Percentiles rank a stretch among this genome's conserved stretches.
phyloP scores from a whole-genome alignment of 2,888 invertebrate species.

The Adela reaumurella region DNA sequence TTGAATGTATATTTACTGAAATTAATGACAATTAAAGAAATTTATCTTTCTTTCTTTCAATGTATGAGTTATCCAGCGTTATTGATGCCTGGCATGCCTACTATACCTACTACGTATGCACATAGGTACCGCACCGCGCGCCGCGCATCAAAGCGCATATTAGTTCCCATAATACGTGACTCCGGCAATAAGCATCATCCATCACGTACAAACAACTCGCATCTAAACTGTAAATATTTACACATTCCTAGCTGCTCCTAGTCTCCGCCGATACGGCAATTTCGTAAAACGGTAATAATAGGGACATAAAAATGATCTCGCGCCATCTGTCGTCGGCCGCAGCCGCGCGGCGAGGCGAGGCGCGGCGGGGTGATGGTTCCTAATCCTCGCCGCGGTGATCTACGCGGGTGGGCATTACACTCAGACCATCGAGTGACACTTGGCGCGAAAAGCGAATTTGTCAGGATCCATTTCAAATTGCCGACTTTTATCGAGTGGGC shows the following conservation, averaged over 20 bases:
- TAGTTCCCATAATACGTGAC: constrained; percentile 5
- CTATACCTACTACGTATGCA: too few relatives aligned
- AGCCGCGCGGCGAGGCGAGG: constrained; percentile 8
- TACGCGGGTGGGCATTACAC: constrained; percentile 41
- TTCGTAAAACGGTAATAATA: constrained; percentile 12
- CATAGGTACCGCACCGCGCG: background rate
- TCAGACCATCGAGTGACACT: background rate
- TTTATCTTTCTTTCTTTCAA: too few relatives aligned
- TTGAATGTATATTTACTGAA: too few relatives aligned
- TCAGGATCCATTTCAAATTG: background rate
- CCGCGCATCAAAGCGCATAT: constrained; percentile 1
- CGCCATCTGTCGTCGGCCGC: constrained; percentile 38
- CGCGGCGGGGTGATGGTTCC: constrained; percentile 10
- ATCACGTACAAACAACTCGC: constrained; percentile 11
- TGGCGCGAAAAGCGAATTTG: background rate
- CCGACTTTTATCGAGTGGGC: background rate
- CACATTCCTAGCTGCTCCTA: constrained; percentile 20
- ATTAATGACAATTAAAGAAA: background rate
- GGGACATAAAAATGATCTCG: constrained; percentile 10
- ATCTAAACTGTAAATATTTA: constrained; percentile 44
- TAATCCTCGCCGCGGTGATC: constrained; percentile 14
- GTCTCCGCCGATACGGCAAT: constrained; percentile 18
- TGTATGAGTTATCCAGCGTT: too few relatives aligned
- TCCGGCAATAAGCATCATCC: background rate
- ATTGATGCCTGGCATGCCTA: too few relatives aligned